These are phyloP conservation scores for Actinia equina DNA, from an alignment of 64 coral and sea anemone genomes.

Conservation along the genomic window DNA sequence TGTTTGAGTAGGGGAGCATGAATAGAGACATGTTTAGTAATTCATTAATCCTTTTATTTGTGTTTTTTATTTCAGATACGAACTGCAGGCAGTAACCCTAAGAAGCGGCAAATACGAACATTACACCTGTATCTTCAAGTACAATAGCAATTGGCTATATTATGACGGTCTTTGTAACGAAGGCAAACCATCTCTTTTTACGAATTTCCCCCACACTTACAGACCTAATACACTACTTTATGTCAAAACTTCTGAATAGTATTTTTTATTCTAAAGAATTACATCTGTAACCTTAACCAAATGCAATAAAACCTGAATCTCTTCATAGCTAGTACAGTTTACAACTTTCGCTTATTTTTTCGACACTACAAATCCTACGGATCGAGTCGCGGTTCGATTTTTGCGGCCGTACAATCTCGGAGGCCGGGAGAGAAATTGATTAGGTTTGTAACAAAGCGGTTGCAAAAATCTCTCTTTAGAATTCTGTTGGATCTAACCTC, in stretches of 20 bases:
- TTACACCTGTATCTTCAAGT: background rate
- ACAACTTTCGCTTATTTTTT: too few species aligned
- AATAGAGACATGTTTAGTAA: background rate
- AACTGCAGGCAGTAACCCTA: background rate
- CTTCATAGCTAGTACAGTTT: too few species aligned
- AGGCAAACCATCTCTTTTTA: background rate
- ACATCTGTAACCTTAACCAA: too few species aligned
- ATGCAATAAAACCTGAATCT: too few species aligned
- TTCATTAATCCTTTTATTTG: background rate
- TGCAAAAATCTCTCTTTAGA: background rate
- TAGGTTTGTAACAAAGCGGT: background rate
- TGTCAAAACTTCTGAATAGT: too few species aligned
- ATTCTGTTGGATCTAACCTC: background rate
- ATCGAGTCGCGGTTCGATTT: too few species aligned
- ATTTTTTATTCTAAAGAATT: too few species aligned
- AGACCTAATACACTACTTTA: too few species aligned
- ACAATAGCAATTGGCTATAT: background rate
- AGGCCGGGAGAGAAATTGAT: background rate
- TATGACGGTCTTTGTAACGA: background rate
- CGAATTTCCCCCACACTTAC: too few species aligned
- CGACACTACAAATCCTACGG: too few species aligned
- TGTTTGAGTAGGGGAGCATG: too few species aligned
- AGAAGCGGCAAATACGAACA: background rate
- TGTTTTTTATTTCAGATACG: background rate
- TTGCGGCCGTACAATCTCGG: background rate